Evolutionary conservation across 2,888 invertebrate species (phyloP), one percentile per base, ranked within the genome.

Genomic region (Dryadula phaetusa): DNA sequence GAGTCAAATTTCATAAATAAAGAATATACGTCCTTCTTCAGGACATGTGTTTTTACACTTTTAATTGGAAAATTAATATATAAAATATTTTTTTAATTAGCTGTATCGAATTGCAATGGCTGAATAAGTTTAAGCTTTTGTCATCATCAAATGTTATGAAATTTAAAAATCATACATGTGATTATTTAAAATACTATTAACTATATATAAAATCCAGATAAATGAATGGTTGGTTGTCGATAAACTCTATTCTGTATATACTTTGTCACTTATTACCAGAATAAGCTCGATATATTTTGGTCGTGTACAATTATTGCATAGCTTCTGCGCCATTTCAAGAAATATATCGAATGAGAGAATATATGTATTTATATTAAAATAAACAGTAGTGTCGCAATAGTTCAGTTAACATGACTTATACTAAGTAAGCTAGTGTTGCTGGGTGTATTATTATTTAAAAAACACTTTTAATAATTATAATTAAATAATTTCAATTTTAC

Each of bases 401-500:
- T 58, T 40, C 42, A 65, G 42, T 34, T 49, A 37, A 60, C 22
- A 47, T 46, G 40, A 18, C 25, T 14, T 25, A 63, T 46, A 49
- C 40, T 63, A 64, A 46, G 25, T 63, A 70, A 61, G 70, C 68
- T 69, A 70, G 42, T 66, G 52, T 60, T 70, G 71, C 69, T 69
- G 70, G 73, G 69, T 62, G 32, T 52, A 37, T 28, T 46, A 28
- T 32, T 22, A 53, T 58, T 52, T n/a, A 54, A 37, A 63, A 69
- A 71, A 70, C 71, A 71, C 71, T 71, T 68, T 67, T 62, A 67
- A 64, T 58, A 25, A 58, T 52, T 34, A 14, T 37, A n/a, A 34
- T 47, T 34, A 18, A 18, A 62, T 8, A n/a, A 18, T 53, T 34
- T 6, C 5, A 52, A 52, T 3, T 3, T n/a, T 16, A 6, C 25